Evolutionary conservation across 2,113 vertebrate species (phyloP).

Genomic region (Cygnus atratus): DNA sequence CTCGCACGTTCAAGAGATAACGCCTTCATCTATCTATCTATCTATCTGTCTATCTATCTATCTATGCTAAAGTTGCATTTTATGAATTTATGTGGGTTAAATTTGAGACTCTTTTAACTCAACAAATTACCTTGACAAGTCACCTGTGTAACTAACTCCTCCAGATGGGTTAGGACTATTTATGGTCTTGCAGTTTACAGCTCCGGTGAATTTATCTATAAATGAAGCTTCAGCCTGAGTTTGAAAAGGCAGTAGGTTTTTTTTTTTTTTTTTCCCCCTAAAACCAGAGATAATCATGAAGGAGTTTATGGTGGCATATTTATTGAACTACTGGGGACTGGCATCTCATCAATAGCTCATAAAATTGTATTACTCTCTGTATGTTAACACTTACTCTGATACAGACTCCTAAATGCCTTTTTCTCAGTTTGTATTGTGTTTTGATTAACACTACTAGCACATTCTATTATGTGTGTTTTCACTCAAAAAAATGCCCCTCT

Average conservation of each 20-base stretch:
- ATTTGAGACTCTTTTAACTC: background rate
- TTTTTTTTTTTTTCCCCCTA: background rate
- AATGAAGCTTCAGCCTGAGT: accelerated
- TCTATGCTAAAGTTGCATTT: background rate
- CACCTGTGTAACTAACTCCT: background rate
- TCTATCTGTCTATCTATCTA: too few relatives aligned
- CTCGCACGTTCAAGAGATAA: background rate
- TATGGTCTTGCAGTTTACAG: background rate
- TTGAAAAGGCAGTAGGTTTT: background rate
- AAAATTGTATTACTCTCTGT: background rate
- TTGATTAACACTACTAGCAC: background rate
- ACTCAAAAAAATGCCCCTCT: background rate
- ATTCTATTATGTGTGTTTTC: background rate
- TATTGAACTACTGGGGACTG: background rate
- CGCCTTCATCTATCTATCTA: too few relatives aligned
- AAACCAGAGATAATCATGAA: background rate
- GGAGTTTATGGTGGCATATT: background rate
- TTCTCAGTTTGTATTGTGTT: background rate
- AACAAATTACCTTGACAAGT: background rate
- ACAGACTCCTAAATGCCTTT: background rate
- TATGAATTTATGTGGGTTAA: background rate
- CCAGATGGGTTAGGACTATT: accelerated
- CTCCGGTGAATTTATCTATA: background rate
- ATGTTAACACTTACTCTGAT: accelerated
- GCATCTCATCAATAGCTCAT: background rate